Evolutionary conservation across 1,140 invertebrate genomes (phyloP).

Genomic region (Luehdorfia chinensis): DNA sequence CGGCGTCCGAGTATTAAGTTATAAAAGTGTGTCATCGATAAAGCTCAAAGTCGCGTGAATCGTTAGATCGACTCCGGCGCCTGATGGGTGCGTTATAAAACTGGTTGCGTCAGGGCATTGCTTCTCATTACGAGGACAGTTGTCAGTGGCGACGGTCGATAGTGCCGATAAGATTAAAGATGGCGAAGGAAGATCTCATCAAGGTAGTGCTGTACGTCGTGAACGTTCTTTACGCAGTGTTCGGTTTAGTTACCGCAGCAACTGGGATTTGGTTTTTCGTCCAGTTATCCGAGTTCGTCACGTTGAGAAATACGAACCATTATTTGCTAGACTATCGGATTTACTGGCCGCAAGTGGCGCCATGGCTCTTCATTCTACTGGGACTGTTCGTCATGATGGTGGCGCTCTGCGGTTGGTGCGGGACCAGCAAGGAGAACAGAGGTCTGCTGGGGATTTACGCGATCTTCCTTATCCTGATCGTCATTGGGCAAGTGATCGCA

Average conservation of each 20-base stretch:
- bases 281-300: slow-evolving; percentile 60
- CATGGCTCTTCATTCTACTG: slow-evolving; percentile 67
- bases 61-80: slow-evolving; percentile 23
- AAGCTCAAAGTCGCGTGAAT: slow-evolving; percentile 4
- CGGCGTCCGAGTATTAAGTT: background rate
- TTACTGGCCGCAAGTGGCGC: slow-evolving; percentile 69
- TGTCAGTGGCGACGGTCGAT: slow-evolving; percentile 35
- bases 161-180: slow-evolving; percentile 32
- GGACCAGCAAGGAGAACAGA: slow-evolving; percentile 55
- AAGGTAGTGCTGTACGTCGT: slow-evolving; percentile 57
- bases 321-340: slow-evolving; percentile 66
- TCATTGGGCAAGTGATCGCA: slow-evolving; percentile 53
- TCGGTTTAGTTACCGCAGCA: slow-evolving; percentile 58
- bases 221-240: slow-evolving; percentile 64
- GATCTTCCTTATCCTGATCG: slow-evolving; percentile 53
- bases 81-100: slow-evolving; percentile 58
- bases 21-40: slow-evolving; percentile 17
- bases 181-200: slow-evolving; percentile 61
- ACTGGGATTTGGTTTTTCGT: slow-evolving; percentile 72
- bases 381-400: slow-evolving; percentile 62
- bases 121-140: slow-evolving; percentile 57
- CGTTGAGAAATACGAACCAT: slow-evolving; percentile 63
- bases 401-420: slow-evolving; percentile 64
- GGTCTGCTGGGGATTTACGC: slow-evolving; percentile 60
- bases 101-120: slow-evolving; percentile 37